phyloP scores from a whole-genome alignment of 2,797 vertebrate species.

The Sylvia borin region DNA sequence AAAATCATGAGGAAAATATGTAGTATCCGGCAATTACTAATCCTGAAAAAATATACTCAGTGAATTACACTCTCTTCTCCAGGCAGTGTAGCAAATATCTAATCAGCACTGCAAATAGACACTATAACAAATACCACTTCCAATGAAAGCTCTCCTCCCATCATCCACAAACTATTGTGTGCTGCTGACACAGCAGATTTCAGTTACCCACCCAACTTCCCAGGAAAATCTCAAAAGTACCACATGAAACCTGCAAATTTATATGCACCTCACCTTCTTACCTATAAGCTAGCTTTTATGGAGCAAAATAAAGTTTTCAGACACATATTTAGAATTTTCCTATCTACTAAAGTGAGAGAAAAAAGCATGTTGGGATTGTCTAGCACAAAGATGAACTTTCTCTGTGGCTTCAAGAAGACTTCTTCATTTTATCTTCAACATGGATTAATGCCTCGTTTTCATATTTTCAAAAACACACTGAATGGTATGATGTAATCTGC shows the following conservation, averaged over 20 bases:
- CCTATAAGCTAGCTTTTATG: neutral
- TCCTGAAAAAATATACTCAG: neutral
- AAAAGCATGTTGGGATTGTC: neutral
- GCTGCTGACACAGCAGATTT: neutral
- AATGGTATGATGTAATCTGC: neutral
- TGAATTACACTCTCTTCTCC: neutral
- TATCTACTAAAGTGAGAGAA: neutral
- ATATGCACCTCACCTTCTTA: neutral
- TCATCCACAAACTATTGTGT: neutral
- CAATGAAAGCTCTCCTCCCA: neutral
- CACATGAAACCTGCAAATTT: neutral
- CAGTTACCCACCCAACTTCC: neutral
- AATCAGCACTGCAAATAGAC: neutral
- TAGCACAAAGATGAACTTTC: neutral
- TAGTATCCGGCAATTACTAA: neutral
- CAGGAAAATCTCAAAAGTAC: neutral
- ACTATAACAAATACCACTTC: neutral
- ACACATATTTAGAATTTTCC: neutral
- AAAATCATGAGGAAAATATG: neutral
- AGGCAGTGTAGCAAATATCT: neutral
- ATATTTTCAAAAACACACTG: neutral
- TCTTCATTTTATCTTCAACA: neutral
- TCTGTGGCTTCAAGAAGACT: neutral
- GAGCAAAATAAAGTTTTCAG: neutral
- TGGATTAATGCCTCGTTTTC: neutral